Evolutionary conservation across 2,797 vertebrate genomes (phyloP), one percentile per base, ranked within the genome.

Genomic region (Pyrocephalus nanus): DNA sequence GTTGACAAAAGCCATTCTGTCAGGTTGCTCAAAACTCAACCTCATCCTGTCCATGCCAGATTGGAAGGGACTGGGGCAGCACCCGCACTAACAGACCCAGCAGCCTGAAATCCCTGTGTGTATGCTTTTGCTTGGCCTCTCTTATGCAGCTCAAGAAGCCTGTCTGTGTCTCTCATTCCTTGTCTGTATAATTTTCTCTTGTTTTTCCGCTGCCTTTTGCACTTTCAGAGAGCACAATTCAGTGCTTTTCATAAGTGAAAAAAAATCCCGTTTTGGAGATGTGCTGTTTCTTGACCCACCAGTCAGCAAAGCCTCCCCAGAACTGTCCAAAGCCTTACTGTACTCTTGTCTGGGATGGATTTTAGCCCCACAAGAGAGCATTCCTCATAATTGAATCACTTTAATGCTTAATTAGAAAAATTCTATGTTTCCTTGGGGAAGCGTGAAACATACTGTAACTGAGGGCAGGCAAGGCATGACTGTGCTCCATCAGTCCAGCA

Each of bases 331-430:
- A 88, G 50, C 70, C 51, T 86, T 81, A 54, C 80, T 91, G 20
- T 77, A 17, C 55, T 84, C 86, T 80, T 89, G 60, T 82, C 78
- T 94, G 85, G 65, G 86, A 69, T 3, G 34, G 50, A 48, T 76
- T 93, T 93, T 26, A 71, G 40, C 47, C 70, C 55, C 48, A 75
- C 90, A 61, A 84, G 94, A 81, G 85, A 96, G 57, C 70, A 60
- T 94, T 96, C 86, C 60, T 93, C 78, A 85, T 96, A 95, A 97
- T 94, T 95, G 83, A 96, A 96, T 95, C 87, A 79, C 67, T 96
- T 94, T 57, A 95, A 90, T 58, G 76, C 92, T 92, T 95, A 96
- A 97, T 97, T 97, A 96, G 93, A 95, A 95, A 92, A 94, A 71
- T 17, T 64, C 82, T 73, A 1, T 72, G 38, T 81, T 92, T 93